Evolutionary conservation across 2,797 vertebrate species (phyloP).

Genomic region (Karalla daura): DNA sequence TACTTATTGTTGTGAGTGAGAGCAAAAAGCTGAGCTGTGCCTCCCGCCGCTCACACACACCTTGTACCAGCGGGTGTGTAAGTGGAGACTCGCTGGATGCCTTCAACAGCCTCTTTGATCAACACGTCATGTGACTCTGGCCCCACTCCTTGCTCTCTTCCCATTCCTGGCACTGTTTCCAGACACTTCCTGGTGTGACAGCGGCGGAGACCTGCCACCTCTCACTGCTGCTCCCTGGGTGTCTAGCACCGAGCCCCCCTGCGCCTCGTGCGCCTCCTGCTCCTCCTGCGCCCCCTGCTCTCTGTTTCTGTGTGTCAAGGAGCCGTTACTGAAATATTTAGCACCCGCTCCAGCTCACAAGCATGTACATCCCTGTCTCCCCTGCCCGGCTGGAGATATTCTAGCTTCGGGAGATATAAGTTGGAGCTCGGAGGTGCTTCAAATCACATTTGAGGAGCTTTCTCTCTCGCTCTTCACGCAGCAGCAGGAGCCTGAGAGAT

Average conservation of each 20-base stretch:
- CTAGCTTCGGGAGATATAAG: conserved; percentile 43
- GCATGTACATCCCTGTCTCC: conserved; percentile 41
- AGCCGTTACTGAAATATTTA: conserved; percentile 79
- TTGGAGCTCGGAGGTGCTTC: conserved; percentile 34
- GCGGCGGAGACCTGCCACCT: conserved; percentile 58
- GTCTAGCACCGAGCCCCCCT: conserved; percentile 34
- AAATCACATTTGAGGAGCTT: conserved; percentile 49
- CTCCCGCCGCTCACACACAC: conserved; percentile 47
- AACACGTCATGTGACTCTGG: conserved; percentile 19
- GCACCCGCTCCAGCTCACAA: conserved; percentile 58
- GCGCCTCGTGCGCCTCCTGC: conserved; percentile 33
- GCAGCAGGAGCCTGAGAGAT: conserved; percentile 44
- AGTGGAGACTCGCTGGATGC: conserved; percentile 34
- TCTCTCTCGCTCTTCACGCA: conserved; percentile 16
- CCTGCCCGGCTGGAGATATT: conserved; percentile 61
- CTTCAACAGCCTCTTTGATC: conserved; percentile 34
- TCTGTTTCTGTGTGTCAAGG: conserved; percentile 49
- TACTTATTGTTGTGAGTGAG: conserved; percentile 30
- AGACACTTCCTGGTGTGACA: conserved; percentile 64
- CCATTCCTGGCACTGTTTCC: conserved; percentile 63
- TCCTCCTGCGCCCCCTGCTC: conserved; percentile 28
- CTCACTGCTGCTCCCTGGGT: conserved; percentile 49
- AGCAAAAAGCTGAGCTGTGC: conserved; percentile 30
- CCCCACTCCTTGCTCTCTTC: conserved; percentile 37
- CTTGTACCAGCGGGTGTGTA: conserved; percentile 63